These are phyloP conservation scores for Bujurquina vittata DNA, from an alignment of 2,113 vertebrate genomes.

Conservation along the genomic window DNA sequence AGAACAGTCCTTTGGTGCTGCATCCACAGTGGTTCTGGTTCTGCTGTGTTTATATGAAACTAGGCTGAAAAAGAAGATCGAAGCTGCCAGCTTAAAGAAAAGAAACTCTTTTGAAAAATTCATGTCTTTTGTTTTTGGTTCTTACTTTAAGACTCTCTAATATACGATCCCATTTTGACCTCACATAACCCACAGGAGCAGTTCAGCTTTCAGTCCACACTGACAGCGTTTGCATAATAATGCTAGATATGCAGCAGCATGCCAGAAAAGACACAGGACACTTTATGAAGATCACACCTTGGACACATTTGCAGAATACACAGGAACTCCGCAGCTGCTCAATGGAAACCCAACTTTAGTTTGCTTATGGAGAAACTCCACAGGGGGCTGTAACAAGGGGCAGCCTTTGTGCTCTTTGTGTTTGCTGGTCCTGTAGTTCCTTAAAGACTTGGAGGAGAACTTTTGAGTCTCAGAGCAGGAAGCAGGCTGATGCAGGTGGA, in stretches of 20 bases:
- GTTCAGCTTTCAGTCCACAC: not conserved
- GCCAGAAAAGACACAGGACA: not conserved
- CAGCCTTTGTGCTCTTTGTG: not conserved
- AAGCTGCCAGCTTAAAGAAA: too few species aligned
- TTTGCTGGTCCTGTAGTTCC: not conserved
- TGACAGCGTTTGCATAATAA: not conserved
- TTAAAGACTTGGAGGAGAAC: not conserved
- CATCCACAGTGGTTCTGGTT: not conserved
- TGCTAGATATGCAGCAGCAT: not conserved
- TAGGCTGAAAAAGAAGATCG: not conserved
- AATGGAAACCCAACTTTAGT: not conserved
- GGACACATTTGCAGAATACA: not conserved
- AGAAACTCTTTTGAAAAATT: too few species aligned
- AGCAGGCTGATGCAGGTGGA: rapidly evolving
- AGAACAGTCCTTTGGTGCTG: not conserved
- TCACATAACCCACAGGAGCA: not conserved
- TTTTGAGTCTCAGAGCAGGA: not conserved
- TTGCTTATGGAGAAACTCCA: not conserved
- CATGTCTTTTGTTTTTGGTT: not conserved
- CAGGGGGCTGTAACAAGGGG: not conserved
- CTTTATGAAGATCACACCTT: not conserved
- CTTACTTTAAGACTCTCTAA: not conserved
- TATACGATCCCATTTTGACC: not conserved
- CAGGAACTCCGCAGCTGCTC: not conserved
- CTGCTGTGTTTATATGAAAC: not conserved